A percentile compares a stretch with the other conserved stretches of the same genome.
Evolutionary conservation across 2,113 vertebrate genomes (phyloP).

Genomic region (Scolopax mira): DNA sequence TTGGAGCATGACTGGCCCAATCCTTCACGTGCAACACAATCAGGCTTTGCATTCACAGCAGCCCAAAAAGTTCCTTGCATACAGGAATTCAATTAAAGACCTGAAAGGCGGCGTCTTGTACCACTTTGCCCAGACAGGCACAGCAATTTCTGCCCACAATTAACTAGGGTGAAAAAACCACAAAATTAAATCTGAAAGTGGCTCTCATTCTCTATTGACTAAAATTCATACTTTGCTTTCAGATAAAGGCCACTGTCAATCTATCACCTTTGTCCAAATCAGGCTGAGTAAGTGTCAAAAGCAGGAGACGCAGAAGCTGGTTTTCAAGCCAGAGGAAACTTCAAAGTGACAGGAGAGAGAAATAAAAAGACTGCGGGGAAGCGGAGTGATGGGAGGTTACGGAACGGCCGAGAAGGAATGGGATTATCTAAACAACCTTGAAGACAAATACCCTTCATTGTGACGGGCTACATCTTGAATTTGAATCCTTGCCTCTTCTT

Average conservation of each 20-base stretch:
- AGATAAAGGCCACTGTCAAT: slow-evolving; percentile 67
- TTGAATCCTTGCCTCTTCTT: background rate
- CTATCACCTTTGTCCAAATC: slow-evolving; percentile 21
- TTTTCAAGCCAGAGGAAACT: slow-evolving; percentile 17
- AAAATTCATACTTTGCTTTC: slow-evolving; percentile 21
- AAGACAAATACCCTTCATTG: background rate
- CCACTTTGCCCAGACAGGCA: slow-evolving; percentile 36
- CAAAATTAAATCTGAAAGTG: slow-evolving; percentile 36
- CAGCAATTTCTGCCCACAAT: slow-evolving; percentile 58
- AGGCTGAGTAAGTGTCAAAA: background rate
- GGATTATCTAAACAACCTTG: background rate
- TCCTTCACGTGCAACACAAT: background rate
- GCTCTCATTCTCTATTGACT: slow-evolving; percentile 38
- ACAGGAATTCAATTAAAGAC: slow-evolving; percentile 52
- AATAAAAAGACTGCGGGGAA: background rate
- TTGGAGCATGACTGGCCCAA: fast-evolving
- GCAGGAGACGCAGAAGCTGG: background rate
- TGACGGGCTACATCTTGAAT: background rate
- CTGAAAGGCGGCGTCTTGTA: background rate
- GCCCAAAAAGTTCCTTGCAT: background rate
- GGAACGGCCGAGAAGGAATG: fast-evolving
- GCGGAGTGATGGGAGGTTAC: background rate
- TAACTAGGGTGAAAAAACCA: slow-evolving; percentile 8
- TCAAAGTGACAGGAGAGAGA: background rate
- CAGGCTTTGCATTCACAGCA: background rate